Evolutionary conservation across 2,113 vertebrate genomes (phyloP).

Genomic region (Mustelus asterias): DNA sequence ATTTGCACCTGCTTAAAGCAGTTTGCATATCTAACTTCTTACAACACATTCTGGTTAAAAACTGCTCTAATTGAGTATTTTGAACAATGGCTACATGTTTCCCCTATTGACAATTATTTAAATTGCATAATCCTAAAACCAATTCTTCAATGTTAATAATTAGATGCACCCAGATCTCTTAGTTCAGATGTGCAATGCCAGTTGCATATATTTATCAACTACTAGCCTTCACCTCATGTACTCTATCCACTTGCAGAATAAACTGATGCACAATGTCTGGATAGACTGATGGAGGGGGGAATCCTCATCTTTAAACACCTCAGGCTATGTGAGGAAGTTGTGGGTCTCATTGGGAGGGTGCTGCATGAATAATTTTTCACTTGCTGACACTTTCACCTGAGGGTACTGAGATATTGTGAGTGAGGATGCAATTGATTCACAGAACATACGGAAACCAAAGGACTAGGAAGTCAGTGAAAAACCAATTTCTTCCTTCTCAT

Average conservation of each 20-base stretch:
- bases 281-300: too few species aligned
- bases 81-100: background rate
- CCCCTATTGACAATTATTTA: background rate
- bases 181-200: background rate
- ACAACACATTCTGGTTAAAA: background rate
- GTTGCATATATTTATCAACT: background rate
- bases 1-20: background rate
- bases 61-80: background rate
- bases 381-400: background rate
- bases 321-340: background rate
- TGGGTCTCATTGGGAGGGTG: background rate
- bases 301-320: background rate
- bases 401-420: background rate
- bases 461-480: background rate
- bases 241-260: background rate
- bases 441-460: background rate
- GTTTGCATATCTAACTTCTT: background rate
- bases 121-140: background rate
- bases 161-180: background rate
- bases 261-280: background rate
- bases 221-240: background rate
- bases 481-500: background rate
- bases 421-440: background rate
- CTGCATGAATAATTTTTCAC: background rate
- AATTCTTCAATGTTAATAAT: background rate